Evolutionary conservation across 2,113 vertebrate species (phyloP).

Genomic region (Gymnorhina tibicen): DNA sequence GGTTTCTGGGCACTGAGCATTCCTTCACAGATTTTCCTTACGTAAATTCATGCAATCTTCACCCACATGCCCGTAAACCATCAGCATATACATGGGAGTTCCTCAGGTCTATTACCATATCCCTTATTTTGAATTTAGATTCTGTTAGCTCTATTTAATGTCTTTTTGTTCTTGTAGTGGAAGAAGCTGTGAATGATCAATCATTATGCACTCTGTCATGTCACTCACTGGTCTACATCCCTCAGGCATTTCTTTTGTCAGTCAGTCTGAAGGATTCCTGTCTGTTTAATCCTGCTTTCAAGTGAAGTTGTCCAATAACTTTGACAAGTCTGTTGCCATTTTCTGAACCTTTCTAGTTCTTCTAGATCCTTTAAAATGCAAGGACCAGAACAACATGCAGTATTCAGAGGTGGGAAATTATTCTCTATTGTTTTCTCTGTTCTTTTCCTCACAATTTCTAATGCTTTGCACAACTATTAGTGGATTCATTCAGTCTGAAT

Average conservation of each 20-base stretch:
- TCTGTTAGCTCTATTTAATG: neutral
- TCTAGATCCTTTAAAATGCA: neutral
- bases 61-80: neutral
- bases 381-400: neutral
- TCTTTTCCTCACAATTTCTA: neutral
- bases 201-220: neutral
- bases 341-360: neutral
- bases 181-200: neutral
- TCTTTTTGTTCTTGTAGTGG: neutral
- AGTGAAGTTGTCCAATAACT: neutral
- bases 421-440: neutral
- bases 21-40: neutral
- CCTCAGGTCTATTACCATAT: neutral
- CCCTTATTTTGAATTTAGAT: neutral
- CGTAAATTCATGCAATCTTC: neutral
- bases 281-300: constrained; percentile 1
- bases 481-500: neutral
- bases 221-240: neutral
- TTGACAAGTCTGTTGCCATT: neutral
- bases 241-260: neutral
- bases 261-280: neutral
- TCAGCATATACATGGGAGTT: neutral
- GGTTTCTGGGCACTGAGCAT: neutral
- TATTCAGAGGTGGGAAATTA: neutral
- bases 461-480: neutral